Percentiles rank a stretch among this genome's conserved stretches.
phyloP scores from a whole-genome alignment of 2,113 vertebrate species.

The Hyaena hyaena region DNA sequence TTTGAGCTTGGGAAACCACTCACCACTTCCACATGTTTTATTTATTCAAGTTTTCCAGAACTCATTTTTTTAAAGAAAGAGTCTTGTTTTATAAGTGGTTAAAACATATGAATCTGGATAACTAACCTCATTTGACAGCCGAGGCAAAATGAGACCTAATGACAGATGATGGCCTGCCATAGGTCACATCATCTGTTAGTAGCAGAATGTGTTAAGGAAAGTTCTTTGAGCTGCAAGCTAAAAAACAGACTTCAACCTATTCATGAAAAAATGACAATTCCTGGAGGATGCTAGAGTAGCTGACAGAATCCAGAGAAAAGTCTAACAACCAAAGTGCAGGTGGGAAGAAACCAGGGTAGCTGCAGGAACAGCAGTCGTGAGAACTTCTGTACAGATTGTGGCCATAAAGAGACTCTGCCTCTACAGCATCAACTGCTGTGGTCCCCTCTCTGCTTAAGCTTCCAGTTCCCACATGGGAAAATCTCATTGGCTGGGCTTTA shows the following conservation, averaged over 20 bases:
- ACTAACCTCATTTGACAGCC: not conserved
- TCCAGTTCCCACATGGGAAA: not conserved
- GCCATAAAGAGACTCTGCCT: not conserved
- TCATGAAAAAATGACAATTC: not conserved
- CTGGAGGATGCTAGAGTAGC: not conserved
- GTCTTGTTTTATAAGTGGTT: not conserved
- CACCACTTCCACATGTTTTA: not conserved
- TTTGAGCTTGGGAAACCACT: not conserved
- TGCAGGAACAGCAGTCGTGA: not conserved
- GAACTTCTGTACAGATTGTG: not conserved
- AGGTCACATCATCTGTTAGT: not conserved
- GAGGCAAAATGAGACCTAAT: not conserved
- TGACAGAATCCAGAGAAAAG: not conserved
- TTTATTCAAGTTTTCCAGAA: not conserved
- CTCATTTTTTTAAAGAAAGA: not conserved
- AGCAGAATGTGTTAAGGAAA: not conserved
- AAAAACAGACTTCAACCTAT: not conserved
- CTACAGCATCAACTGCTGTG: not conserved
- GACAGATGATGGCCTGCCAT: not conserved
- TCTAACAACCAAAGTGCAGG: not conserved
- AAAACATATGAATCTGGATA: not conserved
- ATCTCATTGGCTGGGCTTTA: not conserved
- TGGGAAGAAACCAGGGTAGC: not conserved
- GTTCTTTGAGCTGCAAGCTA: not conserved
- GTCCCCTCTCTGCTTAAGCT: not conserved